These are phyloP conservation scores for Zootermopsis nevadensis DNA, from an alignment of 2,888 invertebrate genomes.

Conservation along the genomic window DNA sequence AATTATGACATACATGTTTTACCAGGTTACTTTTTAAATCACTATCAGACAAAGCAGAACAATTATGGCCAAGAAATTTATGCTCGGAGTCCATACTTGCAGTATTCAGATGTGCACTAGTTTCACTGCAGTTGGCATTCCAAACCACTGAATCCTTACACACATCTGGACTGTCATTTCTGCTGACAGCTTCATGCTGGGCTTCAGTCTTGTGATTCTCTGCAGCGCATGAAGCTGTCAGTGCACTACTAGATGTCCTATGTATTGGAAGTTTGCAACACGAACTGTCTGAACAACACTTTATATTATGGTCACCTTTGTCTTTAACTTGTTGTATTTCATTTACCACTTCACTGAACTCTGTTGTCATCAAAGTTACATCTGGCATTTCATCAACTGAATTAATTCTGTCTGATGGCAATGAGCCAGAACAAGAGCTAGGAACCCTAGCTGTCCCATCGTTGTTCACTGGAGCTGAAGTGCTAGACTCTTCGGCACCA, in stretches of 20 bases:
- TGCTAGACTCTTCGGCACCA: slow-evolving; percentile 54
- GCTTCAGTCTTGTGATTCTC: slow-evolving; percentile 24
- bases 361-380: slow-evolving; percentile 31
- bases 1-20: not conserved
- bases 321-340: slow-evolving; percentile 29
- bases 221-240: slow-evolving; percentile 26
- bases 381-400: slow-evolving; percentile 36
- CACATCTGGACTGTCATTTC: slow-evolving; percentile 17
- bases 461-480: not conserved
- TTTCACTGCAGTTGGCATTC: not conserved
- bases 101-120: not conserved
- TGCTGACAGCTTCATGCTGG: not conserved
- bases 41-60: not conserved
- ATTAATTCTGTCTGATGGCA: not conserved
- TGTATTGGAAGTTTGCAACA: slow-evolving; percentile 14
- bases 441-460: not conserved
- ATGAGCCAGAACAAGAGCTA: not conserved
- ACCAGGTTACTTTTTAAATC: not conserved
- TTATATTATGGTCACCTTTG: slow-evolving; percentile 8
- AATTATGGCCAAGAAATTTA: not conserved
- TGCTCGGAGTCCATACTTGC: not conserved
- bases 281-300: slow-evolving; percentile 12
- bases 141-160: not conserved
- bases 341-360: slow-evolving; percentile 34
- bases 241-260: slow-evolving; percentile 31